Evolutionary conservation across 2,113 vertebrate genomes (phyloP), one percentile per base, ranked within the genome.

Genomic region (Chaetodon trifascialis): DNA sequence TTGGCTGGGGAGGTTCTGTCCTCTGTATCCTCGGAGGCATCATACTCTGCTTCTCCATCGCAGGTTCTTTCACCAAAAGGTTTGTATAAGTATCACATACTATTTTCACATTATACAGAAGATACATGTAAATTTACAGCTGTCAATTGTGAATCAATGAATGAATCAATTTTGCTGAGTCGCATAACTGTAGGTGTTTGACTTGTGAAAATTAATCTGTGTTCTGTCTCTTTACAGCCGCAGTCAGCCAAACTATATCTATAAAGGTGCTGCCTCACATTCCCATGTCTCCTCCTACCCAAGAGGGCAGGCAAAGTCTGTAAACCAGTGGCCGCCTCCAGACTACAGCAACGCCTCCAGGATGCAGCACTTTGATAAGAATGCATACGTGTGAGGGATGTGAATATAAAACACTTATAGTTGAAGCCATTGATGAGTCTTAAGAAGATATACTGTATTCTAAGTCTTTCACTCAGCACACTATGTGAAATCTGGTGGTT

Each of bases 231-330:
- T 69, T 76, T 68, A 47, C 85, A 92, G 85, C 52, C 79, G 74
- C 17, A 89, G 93, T 63, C 93, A 91, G 54, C 60, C 82, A 63
- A 93, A 85, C 0, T 96, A 96, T 51, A 75, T 93, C 4, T 97
- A 97, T 80, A 97, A 94, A 0, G 94, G 95, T 30, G 91, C 95
- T 63, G 86, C 94, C 4, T 97, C 96, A 11, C 94, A 95, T 1
- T 97, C 97, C 17, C 94, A 95, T 76, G 86, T 96, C 88, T 96
- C 96, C 52, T 93, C 95, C 58, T 92, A 93, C 76, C 93, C 94
- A 19, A 97, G 96, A 91, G 93, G 91, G 51, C 95, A 93, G 4
- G 92, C 91, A 1, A 93, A 81, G n/a, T 80, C 95, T 65, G 88
- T 89, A 47, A 96, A 95, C 71, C 88, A 76, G 64, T 91, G 84